These are phyloP conservation scores for Copidosoma aretas DNA, from an alignment of 2,888 invertebrate species.

Conservation along the genomic window DNA sequence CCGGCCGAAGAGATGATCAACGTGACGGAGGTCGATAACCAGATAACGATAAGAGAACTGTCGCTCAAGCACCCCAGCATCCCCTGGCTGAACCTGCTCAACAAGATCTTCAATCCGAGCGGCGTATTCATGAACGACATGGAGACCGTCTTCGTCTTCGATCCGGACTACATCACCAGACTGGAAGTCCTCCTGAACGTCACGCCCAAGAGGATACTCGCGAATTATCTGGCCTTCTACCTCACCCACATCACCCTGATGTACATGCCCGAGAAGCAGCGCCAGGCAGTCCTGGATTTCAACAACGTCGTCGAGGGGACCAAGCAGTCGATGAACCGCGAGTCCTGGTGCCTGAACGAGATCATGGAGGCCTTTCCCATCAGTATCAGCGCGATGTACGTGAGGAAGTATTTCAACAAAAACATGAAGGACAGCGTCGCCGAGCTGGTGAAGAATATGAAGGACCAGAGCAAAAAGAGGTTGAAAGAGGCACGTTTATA, in stretches of 20 bases:
- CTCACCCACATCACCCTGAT: slow-evolving; percentile 55
- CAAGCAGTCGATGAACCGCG: slow-evolving; percentile 64
- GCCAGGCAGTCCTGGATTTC: slow-evolving; percentile 57
- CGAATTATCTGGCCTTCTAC: slow-evolving; percentile 66
- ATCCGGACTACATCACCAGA: slow-evolving; percentile 65
- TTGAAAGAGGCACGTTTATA: slow-evolving; percentile 69
- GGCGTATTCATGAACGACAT: slow-evolving; percentile 66
- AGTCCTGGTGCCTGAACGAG: slow-evolving; percentile 73
- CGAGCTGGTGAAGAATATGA: slow-evolving; percentile 86
- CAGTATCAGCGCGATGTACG: slow-evolving; percentile 83
- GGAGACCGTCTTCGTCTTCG: slow-evolving; percentile 81
- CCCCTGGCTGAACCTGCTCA: slow-evolving; percentile 82
- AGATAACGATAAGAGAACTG: slow-evolving; percentile 78
- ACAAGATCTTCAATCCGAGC: slow-evolving; percentile 74
- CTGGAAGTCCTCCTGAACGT: slow-evolving; percentile 1
- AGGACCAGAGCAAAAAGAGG: slow-evolving; percentile 74
- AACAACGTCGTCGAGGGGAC: slow-evolving; percentile 55
- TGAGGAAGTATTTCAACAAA: slow-evolving; percentile 84
- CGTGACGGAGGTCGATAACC: slow-evolving; percentile 84
- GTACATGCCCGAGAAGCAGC: slow-evolving; percentile 55
- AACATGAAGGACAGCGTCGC: slow-evolving; percentile 81
- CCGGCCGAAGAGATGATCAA: slow-evolving; percentile 79
- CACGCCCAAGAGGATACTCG: slow-evolving; percentile 59
- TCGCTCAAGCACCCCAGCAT: slow-evolving; percentile 76
- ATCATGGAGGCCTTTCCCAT: slow-evolving; percentile 76